Evolutionary conservation across 2,797 vertebrate species (phyloP).

Genomic region (Urosaurus nigricauda): DNA sequence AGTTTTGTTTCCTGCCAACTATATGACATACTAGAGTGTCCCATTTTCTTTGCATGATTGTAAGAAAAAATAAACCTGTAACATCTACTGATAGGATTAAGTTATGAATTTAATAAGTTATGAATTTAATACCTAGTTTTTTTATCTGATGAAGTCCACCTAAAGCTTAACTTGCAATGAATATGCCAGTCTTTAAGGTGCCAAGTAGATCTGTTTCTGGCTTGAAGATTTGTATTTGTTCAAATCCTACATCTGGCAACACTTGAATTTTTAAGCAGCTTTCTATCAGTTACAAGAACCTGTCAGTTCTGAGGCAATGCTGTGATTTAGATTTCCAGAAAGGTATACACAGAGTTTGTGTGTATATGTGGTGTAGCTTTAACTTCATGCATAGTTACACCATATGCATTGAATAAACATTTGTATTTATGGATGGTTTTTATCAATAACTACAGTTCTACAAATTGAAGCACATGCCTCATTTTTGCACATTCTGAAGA

Average conservation of each 20-base stretch:
- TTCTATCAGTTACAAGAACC: background rate
- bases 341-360: background rate
- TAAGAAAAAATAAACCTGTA: too few species aligned
- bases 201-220: background rate
- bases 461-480: background rate
- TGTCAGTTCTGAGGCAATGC: background rate
- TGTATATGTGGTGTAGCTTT: background rate
- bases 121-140: too few species aligned
- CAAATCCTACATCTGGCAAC: background rate
- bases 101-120: too few species aligned
- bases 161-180: too few species aligned
- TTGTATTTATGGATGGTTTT: background rate
- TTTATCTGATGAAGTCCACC: too few species aligned
- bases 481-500: background rate
- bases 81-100: too few species aligned
- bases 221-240: background rate
- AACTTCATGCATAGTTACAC: background rate
- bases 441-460: background rate
- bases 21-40: too few species aligned
- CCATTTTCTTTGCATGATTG: too few species aligned
- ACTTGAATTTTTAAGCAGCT: background rate
- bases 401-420: background rate
- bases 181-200: too few species aligned
- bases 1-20: too few species aligned
- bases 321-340: background rate